phyloP scores from a whole-genome alignment of 2,888 invertebrate species.

The Nomada ruficornis region DNA sequence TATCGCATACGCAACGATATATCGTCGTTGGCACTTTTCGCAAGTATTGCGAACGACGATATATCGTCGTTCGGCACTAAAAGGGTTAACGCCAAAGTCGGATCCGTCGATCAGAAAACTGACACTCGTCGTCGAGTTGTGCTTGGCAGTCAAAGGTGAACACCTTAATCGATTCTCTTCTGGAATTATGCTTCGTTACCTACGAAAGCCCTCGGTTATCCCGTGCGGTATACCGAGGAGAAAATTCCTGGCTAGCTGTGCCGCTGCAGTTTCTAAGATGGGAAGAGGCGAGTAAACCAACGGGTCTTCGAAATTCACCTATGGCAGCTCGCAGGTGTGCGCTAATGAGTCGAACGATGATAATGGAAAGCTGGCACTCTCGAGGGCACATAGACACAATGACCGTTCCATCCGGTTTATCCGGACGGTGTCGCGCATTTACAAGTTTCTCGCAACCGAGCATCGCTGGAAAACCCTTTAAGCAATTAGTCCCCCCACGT shows the following conservation, averaged over 20 bases:
- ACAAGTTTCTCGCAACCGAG: slow-evolving; percentile 27
- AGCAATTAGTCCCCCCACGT: background rate
- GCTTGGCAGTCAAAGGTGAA: slow-evolving; percentile 59
- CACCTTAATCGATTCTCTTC: slow-evolving; percentile 70
- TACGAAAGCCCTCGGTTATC: slow-evolving; percentile 73
- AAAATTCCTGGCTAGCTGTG: background rate
- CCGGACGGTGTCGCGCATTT: slow-evolving; percentile 8
- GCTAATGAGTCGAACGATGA: slow-evolving; percentile 72
- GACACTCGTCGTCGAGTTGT: background rate
- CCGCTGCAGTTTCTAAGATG: background rate
- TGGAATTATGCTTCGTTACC: slow-evolving; percentile 72
- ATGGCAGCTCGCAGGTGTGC: slow-evolving; percentile 69
- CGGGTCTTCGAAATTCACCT: slow-evolving; percentile 44
- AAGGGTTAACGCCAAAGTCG: too few relatives aligned
- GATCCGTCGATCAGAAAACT: too few relatives aligned
- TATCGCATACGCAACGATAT: too few relatives aligned
- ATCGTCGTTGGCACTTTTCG: too few relatives aligned
- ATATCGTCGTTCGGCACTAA: too few relatives aligned
- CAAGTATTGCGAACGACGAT: too few relatives aligned
- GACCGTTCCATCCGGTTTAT: slow-evolving; percentile 32
- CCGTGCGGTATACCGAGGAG: slow-evolving; percentile 55
- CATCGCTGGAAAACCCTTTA: background rate
- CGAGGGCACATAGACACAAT: slow-evolving; percentile 60
- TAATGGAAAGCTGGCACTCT: slow-evolving; percentile 64
- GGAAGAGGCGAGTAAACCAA: slow-evolving; percentile 1